phyloP scores from a whole-genome alignment of 1,140 invertebrate species.

The Drosophila sulfurigaster region DNA sequence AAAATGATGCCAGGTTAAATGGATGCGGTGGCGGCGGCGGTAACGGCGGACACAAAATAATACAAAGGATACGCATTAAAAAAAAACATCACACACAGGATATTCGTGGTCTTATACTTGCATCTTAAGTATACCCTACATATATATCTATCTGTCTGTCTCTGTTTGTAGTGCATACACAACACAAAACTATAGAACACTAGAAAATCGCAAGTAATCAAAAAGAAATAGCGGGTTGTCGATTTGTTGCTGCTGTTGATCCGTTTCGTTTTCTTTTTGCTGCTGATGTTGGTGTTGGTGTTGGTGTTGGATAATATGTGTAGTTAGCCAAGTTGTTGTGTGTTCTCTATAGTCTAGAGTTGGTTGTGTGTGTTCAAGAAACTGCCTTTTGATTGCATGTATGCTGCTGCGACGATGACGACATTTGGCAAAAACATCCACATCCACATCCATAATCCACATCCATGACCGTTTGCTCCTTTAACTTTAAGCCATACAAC shows the following conservation, averaged over 20 bases:
- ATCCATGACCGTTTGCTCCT: neutral
- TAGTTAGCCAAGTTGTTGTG: constrained; percentile 8
- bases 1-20: neutral
- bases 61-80: neutral
- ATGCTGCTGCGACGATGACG: neutral
- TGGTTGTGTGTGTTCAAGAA: neutral
- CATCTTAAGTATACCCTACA: neutral
- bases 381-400: constrained; percentile 7
- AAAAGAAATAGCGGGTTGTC: constrained; percentile 7
- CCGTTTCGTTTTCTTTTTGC: neutral
- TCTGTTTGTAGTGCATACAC: neutral
- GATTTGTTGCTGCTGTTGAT: constrained; percentile 6
- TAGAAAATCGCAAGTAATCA: constrained; percentile 4
- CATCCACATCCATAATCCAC: constrained; percentile 1
- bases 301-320: neutral
- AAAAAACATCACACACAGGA: no score
- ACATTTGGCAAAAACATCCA: constrained; percentile 50
- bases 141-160: neutral
- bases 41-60: neutral
- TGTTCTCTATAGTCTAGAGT: constrained; percentile 5
- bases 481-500: no score
- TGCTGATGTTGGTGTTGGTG: neutral
- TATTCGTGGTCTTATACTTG: neutral
- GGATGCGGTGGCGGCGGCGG: no score
- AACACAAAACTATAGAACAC: constrained; percentile 2